phyloP scores from a whole-genome alignment of 2,797 vertebrate genomes.

The Rhinatrema bivittatum region DNA sequence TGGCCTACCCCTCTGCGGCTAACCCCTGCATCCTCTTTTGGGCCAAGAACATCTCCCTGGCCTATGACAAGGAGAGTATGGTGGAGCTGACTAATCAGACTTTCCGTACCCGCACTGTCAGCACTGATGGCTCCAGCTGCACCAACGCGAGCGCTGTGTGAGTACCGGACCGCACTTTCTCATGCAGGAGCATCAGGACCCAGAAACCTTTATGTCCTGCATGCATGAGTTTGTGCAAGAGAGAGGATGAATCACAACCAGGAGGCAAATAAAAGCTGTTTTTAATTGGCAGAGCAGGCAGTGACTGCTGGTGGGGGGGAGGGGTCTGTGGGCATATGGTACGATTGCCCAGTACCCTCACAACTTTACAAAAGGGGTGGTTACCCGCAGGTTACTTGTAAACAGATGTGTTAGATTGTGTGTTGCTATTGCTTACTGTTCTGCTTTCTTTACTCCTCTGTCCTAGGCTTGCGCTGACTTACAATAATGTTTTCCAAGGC shows the following conservation, averaged over 20 bases:
- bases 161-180: slow-evolving; percentile 18
- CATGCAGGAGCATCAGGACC: background rate
- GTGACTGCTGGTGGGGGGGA: slow-evolving; percentile 28
- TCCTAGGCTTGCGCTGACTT: slow-evolving; percentile 35
- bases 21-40: slow-evolving; percentile 69
- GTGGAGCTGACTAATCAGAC: slow-evolving; percentile 63
- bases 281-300: background rate
- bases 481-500: slow-evolving; percentile 13
- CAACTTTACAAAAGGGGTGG: too few species aligned
- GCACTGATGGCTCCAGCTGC: slow-evolving; percentile 57
- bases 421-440: too few species aligned
- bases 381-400: too few species aligned
- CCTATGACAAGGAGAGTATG: slow-evolving; percentile 16
- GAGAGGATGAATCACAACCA: slow-evolving; percentile 9
- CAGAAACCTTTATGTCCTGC: too few species aligned
- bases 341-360: too few species aligned
- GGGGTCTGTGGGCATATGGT: background rate
- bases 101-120: slow-evolving; percentile 48
- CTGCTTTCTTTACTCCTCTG: background rate
- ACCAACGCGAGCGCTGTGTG: slow-evolving; percentile 49
- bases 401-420: too few species aligned
- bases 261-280: too few species aligned
- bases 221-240: too few species aligned
- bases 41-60: slow-evolving; percentile 62
- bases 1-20: slow-evolving; percentile 56